Base-by-base conservation (phyloP, 2,797 vertebrate species). In the Holocentrus rufus region DNA sequence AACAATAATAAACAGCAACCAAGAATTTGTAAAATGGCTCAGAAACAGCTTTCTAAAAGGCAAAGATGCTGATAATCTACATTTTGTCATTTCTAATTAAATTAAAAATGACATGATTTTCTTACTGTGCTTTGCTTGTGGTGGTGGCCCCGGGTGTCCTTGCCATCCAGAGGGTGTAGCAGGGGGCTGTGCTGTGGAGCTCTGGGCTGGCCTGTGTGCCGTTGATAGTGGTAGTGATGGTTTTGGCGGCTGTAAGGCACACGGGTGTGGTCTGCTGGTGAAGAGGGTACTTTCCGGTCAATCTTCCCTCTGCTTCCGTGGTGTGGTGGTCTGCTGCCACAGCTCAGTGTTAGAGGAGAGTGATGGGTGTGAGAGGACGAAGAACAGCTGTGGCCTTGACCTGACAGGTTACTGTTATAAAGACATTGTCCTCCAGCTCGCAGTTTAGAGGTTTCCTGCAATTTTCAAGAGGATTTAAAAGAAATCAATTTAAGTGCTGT, bases 241-340 rank as follows among this genome's bases (percentile, higher is more conserved):
- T 94, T 93, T 87, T 94, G 93, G 82, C 93, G 93, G 93, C 93
- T 95, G 88, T 96, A 97, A 97, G 96, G 96, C 96, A 97, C 95
- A 92, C 95, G 94, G 91, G 94, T 93, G 92, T 94, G 93, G 93
- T 96, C 94, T 96, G 96, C 96, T 96, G 96, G 96, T 96, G 94
- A 94, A 89, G 93, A 93, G 80, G 90, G 86, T 82, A 85, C 90
- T 89, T 93, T 93, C 56, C 81, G 88, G 58, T 93, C 89, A 53
- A 89, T 86, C 81, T 85, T 93, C 81, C 85, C 92, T 82, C 88
- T 91, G 81, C 80, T 82, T 82, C 86, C 91, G 30, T 83, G 87
- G 64, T 87, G 82, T 2, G 65, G 79, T 46, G 85, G 76, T 77
- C 89, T 89, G 84, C 82, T 76, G 77, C 65, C 54, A 55, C 81